Percentiles rank a stretch among this genome's conserved stretches.
Conservation (phyloP, 92 coral and sea anemone species). For the Porites rus region DNA sequence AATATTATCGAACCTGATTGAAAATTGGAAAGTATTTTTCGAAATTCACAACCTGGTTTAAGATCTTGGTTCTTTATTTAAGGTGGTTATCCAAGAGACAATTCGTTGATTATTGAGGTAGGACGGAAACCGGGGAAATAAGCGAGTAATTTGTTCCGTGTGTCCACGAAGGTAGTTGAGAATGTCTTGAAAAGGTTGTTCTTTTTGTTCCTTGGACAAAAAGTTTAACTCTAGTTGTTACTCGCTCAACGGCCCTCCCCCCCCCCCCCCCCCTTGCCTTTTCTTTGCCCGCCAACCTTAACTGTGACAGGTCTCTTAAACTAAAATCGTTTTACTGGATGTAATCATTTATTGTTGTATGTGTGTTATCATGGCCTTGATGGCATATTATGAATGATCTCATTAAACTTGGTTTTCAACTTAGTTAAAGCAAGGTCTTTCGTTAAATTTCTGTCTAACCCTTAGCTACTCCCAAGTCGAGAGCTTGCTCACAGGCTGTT, state of each 20-base stretch:
- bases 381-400: conserved; percentile 31
- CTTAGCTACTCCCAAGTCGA: not conserved
- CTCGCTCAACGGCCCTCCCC: no score
- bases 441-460: not conserved
- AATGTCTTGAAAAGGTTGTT: no score
- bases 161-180: no score
- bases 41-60: not conserved
- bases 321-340: not conserved
- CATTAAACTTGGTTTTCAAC: conserved; percentile 13
- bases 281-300: no score
- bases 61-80: not conserved
- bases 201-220: no score
- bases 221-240: no score
- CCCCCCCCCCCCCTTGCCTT: no score
- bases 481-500: no score
- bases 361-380: conserved; percentile 23
- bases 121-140: no score
- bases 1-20: not conserved
- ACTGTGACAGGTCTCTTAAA: no score
- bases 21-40: not conserved
- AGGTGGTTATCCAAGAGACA: not conserved
- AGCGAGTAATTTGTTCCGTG: no score
- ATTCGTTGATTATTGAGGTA: no score
- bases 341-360: not conserved
- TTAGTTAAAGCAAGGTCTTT: not conserved